These are phyloP conservation scores for Trichopria drosophilae DNA, from an alignment of 2,888 invertebrate species.

Conservation along the genomic window DNA sequence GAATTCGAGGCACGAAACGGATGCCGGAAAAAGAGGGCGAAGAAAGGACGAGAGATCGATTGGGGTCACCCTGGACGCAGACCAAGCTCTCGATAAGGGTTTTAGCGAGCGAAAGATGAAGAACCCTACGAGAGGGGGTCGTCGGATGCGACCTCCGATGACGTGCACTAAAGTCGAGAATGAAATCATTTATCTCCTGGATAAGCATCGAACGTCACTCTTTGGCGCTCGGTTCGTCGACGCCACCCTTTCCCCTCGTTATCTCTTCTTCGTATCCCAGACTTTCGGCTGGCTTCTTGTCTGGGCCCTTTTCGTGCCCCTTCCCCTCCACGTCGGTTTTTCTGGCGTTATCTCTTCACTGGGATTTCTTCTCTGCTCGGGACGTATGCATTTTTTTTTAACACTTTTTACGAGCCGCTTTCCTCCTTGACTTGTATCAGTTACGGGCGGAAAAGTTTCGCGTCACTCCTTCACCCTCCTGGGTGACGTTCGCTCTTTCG, in stretches of 20 bases:
- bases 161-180: slow-evolving; percentile 51
- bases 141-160: slow-evolving; percentile 45
- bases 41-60: slow-evolving; percentile 25
- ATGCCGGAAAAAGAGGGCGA: slow-evolving; percentile 7
- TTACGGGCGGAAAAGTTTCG: slow-evolving; percentile 23
- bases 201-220: slow-evolving; percentile 53
- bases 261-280: slow-evolving; percentile 13
- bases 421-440: slow-evolving; percentile 33
- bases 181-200: slow-evolving; percentile 57
- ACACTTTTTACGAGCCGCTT: no score
- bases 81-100: slow-evolving; percentile 21
- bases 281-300: no score
- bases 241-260: slow-evolving; percentile 43
- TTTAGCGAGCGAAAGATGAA: slow-evolving; percentile 15
- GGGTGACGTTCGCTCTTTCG: no score
- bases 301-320: slow-evolving; percentile 4
- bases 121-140: slow-evolving; percentile 38
- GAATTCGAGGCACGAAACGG: no score
- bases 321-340: slow-evolving; percentile 6
- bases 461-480: slow-evolving; percentile 22
- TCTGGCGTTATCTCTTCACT: slow-evolving; percentile 4
- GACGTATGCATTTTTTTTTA: no score
- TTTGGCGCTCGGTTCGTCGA: no score
- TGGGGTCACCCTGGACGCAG: slow-evolving; percentile 14
- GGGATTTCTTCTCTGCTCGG: no score